These are phyloP conservation scores for Chelon labrosus DNA, from an alignment of 2,797 vertebrate species.

Conservation along the genomic window DNA sequence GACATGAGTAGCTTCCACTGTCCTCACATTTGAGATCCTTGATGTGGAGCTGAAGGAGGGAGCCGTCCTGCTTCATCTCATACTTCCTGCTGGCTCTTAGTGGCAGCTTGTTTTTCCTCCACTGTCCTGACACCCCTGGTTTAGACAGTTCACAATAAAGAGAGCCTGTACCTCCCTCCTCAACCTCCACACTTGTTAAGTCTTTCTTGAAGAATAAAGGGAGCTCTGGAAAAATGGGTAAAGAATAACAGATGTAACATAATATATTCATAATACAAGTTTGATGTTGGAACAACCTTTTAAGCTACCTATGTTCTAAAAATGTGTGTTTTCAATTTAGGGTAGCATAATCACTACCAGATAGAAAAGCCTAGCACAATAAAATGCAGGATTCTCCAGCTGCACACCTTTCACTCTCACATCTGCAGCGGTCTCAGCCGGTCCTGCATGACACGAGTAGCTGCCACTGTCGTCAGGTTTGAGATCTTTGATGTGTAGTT, in stretches of 20 bases:
- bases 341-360: no score
- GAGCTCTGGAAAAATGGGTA: conserved; percentile 26
- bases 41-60: conserved; percentile 83
- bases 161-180: conserved; percentile 65
- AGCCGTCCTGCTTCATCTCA: conserved; percentile 82
- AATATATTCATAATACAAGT: no score
- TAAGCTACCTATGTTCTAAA: no score
- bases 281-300: no score
- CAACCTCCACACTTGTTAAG: conserved; percentile 73
- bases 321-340: no score
- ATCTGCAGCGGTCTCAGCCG: conserved; percentile 61
- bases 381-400: no score
- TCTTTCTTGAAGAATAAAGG: conserved; percentile 60
- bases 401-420: conserved; percentile 68
- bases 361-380: no score
- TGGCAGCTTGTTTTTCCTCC: conserved; percentile 86
- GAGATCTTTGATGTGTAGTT: conserved; percentile 85
- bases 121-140: conserved; percentile 71
- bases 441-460: conserved; percentile 84
- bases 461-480: conserved; percentile 87
- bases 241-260: no score
- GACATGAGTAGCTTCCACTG: conserved; percentile 86
- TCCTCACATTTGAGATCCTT: conserved; percentile 84
- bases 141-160: conserved; percentile 84
- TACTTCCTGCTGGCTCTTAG: conserved; percentile 85